Conservation (phyloP, 2,888 invertebrate species). For the Hypolimnas misippus region DNA sequence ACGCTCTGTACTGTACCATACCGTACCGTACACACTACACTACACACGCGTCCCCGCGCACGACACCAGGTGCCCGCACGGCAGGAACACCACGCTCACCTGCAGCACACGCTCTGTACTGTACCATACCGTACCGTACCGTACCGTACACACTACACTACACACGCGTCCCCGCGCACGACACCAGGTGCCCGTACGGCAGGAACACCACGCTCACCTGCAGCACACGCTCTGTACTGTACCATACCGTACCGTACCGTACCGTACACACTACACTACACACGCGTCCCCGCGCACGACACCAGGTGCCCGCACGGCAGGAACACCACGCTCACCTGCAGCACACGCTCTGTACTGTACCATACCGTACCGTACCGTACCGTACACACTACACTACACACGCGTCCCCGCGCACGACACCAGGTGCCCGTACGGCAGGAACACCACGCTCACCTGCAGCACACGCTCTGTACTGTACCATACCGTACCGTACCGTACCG, state of each 20-base stretch:
- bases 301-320: constrained; percentile 3
- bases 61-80: constrained; percentile 7
- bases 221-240: constrained; percentile 6
- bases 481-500: neutral
- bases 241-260: neutral
- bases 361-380: constrained; percentile 1
- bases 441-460: constrained; percentile 9
- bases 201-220: constrained; percentile 12
- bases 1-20: constrained; percentile 1
- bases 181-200: constrained; percentile 9
- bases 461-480: neutral
- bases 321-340: constrained; percentile 10
- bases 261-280: neutral
- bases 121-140: constrained; percentile 3
- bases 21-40: neutral
- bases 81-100: constrained; percentile 10
- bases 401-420: neutral
- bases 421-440: constrained; percentile 7
- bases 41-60: neutral
- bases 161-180: neutral
- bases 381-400: neutral
- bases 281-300: constrained; percentile 1
- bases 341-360: constrained; percentile 4
- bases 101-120: constrained; percentile 4
- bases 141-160: neutral